phyloP scores from a whole-genome alignment of 2,797 vertebrate species.

The Natrix natrix region DNA sequence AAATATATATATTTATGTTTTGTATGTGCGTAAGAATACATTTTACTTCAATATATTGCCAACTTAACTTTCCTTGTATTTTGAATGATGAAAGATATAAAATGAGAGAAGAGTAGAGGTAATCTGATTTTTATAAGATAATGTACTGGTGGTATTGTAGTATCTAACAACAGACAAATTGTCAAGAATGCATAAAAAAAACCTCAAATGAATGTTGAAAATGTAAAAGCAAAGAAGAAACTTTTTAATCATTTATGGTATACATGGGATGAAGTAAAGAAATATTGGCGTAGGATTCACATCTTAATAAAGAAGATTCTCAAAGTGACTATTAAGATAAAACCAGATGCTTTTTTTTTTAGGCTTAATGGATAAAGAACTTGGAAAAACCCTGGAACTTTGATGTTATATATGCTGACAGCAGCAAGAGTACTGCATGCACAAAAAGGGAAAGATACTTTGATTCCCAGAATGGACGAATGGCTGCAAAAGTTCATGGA shows the following conservation, averaged over 20 bases:
- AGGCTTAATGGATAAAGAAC: not conserved
- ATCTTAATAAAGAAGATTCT: not conserved
- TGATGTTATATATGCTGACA: not conserved
- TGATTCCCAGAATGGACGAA: not conserved
- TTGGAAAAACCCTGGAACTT: not conserved
- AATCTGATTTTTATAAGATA: too few species aligned
- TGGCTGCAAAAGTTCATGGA: not conserved
- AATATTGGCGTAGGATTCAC: not conserved
- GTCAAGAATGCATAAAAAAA: not conserved
- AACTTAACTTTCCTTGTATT: slow-evolving; percentile 46
- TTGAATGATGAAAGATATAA: slow-evolving; percentile 48
- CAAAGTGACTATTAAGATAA: not conserved
- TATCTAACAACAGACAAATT: not conserved
- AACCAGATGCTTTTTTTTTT: not conserved
- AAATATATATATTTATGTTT: not conserved
- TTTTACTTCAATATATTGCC: slow-evolving; percentile 60
- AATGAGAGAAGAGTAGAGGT: slow-evolving; percentile 45
- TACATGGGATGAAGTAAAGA: not conserved
- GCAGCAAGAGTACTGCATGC: not conserved
- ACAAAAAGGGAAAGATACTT: not conserved
- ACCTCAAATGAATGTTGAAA: not conserved
- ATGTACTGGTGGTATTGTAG: too few species aligned
- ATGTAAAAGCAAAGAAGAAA: not conserved
- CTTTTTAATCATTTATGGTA: not conserved
- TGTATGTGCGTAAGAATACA: not conserved